These are phyloP conservation scores for Phalangium opilio DNA, from an alignment of 2,888 invertebrate genomes.

Conservation along the genomic window DNA sequence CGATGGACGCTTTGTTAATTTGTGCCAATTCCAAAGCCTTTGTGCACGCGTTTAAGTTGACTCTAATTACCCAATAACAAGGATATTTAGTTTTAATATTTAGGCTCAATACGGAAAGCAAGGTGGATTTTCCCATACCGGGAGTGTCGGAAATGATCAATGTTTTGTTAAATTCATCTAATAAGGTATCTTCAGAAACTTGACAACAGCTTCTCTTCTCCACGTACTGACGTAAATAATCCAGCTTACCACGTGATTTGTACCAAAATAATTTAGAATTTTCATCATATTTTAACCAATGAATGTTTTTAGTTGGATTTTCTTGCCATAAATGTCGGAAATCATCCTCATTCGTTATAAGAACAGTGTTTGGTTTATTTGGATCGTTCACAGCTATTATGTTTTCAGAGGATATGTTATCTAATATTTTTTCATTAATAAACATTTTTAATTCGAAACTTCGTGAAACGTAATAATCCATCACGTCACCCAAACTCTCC, in stretches of 20 bases:
- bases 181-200: not conserved
- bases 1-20: too few relatives aligned
- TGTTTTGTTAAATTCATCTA: not conserved
- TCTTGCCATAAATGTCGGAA: not conserved
- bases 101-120: not conserved
- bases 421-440: too few relatives aligned
- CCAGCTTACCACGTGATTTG: not conserved
- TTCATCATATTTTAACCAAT: not conserved
- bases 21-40: not conserved
- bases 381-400: too few relatives aligned
- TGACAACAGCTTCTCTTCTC: not conserved
- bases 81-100: not conserved
- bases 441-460: too few relatives aligned
- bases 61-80: not conserved
- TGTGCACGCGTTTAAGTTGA: not conserved
- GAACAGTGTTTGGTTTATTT: too few relatives aligned
- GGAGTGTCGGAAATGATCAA: not conserved
- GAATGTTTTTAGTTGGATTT: not conserved
- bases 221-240: not conserved
- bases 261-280: conserved; percentile 1
- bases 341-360: not conserved
- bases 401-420: too few relatives aligned
- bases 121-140: conserved; percentile 3
- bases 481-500: too few relatives aligned
- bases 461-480: too few relatives aligned